These are phyloP conservation scores for Diachasma alloeum DNA, from an alignment of 1,140 invertebrate species.

Conservation along the genomic window DNA sequence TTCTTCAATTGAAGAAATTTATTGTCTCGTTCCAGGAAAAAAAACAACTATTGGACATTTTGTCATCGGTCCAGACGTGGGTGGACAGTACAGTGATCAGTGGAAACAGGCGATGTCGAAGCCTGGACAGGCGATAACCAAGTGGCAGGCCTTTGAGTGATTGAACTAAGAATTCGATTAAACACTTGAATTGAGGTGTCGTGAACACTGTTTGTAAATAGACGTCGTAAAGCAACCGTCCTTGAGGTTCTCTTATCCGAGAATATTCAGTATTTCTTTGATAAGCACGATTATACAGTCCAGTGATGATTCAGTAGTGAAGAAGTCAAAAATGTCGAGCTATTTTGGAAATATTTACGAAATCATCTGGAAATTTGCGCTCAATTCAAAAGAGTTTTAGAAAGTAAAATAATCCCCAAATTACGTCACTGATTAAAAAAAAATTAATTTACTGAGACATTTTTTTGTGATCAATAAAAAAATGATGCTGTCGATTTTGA, in stretches of 20 bases:
- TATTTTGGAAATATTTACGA: not conserved
- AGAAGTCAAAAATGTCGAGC: no score
- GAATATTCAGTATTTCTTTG: not conserved
- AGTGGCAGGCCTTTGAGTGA: constrained; percentile 62
- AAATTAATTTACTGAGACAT: no score
- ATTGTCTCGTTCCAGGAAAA: constrained; percentile 57
- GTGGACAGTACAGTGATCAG: constrained; percentile 57
- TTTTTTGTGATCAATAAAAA: no score
- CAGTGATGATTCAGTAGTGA: not conserved
- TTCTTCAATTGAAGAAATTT: not conserved
- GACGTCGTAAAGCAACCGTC: not conserved
- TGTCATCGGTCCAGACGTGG: constrained; percentile 63
- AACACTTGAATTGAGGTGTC: not conserved
- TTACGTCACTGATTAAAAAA: no score
- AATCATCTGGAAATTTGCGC: not conserved
- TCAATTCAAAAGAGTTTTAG: no score
- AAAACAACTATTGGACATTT: constrained; percentile 68
- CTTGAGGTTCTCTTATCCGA: not conserved
- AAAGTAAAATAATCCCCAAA: no score
- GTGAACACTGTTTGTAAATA: not conserved
- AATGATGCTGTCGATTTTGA: no score
- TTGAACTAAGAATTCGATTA: not conserved
- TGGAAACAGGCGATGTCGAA: constrained; percentile 62
- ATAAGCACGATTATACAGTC: not conserved
- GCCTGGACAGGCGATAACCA: constrained; percentile 57